Percentiles rank a stretch among this genome's conserved stretches.
Evolutionary conservation across 1,140 invertebrate genomes (phyloP).

Genomic region (Drosophila trapezifrons): DNA sequence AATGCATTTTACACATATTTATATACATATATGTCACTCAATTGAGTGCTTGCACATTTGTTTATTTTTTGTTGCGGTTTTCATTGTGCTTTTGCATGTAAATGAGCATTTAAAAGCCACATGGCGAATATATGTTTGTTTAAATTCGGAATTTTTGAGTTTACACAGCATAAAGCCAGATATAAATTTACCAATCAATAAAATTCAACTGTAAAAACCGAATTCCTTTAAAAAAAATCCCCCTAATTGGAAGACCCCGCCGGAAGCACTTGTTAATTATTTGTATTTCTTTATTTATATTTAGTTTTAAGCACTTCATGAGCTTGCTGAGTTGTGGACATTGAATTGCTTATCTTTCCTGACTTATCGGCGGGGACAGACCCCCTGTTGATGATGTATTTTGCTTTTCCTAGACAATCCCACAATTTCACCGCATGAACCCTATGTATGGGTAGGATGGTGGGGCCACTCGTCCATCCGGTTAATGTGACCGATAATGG

Average conservation of each 20-base stretch:
- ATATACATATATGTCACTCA: constrained; percentile 12
- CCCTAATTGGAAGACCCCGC: constrained; percentile 2
- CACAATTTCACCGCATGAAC: constrained; percentile 24
- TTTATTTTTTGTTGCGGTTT: constrained; percentile 16
- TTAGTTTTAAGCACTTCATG: constrained; percentile 4
- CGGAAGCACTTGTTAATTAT: constrained; percentile 51
- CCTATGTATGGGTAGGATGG: no score
- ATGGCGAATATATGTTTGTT: constrained; percentile 40
- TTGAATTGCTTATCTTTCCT: constrained; percentile 13
- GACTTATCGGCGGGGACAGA: constrained; percentile 10
- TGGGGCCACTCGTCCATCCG: constrained; percentile 53
- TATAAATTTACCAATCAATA: constrained; percentile 15
- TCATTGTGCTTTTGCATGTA: constrained; percentile 20
- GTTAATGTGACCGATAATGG: constrained; percentile 64
- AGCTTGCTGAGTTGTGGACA: not conserved
- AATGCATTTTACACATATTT: constrained; percentile 40
- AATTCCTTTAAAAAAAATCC: not conserved
- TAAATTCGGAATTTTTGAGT: constrained; percentile 3
- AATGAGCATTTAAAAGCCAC: constrained; percentile 32
- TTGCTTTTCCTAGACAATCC: constrained; percentile 10
- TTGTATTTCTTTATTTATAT: constrained; percentile 16
- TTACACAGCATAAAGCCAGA: constrained; percentile 11
- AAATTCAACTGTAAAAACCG: constrained; percentile 10
- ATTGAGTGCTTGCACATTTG: constrained; percentile 42
- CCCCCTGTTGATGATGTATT: constrained; percentile 6